phyloP scores from a whole-genome alignment of 1,140 invertebrate species.

The Trinorchestia longiramus region DNA sequence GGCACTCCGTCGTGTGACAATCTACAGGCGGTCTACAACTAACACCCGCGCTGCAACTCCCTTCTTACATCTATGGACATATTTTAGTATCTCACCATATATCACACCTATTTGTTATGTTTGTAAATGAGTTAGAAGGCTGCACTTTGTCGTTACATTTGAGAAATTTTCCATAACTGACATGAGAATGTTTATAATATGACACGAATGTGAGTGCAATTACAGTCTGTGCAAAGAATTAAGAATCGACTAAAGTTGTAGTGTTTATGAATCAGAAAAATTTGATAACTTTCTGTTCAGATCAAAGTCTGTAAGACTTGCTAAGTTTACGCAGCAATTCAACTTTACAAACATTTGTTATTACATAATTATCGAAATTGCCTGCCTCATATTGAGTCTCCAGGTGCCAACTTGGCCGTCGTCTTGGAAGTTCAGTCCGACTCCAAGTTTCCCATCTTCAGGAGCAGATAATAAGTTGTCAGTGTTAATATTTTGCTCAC shows the following conservation, averaged over 20 bases:
- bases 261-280: background rate
- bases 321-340: background rate
- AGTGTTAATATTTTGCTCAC: no score
- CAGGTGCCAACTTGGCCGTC: no score
- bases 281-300: background rate
- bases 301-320: background rate
- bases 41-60: background rate
- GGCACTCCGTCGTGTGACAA: slow-evolving; percentile 74
- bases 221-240: background rate
- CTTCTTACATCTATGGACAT: background rate
- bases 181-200: background rate
- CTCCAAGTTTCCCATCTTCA: no score
- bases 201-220: background rate
- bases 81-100: background rate
- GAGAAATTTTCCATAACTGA: background rate
- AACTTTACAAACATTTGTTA: background rate
- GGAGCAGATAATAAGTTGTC: no score
- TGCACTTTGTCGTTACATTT: background rate
- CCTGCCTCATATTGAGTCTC: no score
- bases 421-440: no score
- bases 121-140: background rate
- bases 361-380: no score
- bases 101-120: background rate
- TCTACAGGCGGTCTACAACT: slow-evolving; percentile 71
- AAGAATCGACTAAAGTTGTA: background rate